Conservation (phyloP, 1,140 invertebrate species). For the Holcopasites calliopsidis region DNA sequence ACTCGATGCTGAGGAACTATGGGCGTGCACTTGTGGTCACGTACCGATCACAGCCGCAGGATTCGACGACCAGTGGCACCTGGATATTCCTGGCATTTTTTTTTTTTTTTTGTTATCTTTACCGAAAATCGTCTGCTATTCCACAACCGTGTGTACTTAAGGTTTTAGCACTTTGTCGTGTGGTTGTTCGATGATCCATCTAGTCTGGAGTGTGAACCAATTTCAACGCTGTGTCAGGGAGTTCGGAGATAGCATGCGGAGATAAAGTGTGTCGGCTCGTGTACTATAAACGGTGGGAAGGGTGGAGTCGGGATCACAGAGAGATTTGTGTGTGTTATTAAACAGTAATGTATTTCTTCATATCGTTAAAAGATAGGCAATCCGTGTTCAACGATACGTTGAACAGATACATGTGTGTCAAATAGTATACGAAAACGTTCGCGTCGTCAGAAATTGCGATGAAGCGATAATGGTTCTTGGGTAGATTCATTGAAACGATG, state of each 20-base stretch:
- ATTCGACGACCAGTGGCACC: slow-evolving; percentile 54
- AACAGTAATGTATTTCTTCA: slow-evolving; percentile 59
- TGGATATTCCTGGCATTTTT: slow-evolving; percentile 24
- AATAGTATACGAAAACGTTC: slow-evolving; percentile 20
- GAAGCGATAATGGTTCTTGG: background rate
- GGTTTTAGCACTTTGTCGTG: no score
- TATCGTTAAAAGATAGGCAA: slow-evolving; percentile 44
- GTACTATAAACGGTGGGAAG: slow-evolving; percentile 1
- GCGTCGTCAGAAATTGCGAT: slow-evolving; percentile 8
- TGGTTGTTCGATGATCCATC: background rate
- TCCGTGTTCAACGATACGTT: slow-evolving; percentile 41
- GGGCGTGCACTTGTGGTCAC: slow-evolving; percentile 65
- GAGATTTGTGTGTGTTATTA: slow-evolving; percentile 57
- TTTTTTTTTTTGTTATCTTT: background rate
- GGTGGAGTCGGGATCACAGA: slow-evolving; percentile 52
- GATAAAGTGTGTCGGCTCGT: background rate
- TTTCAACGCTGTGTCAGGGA: background rate
- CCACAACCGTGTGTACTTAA: no score
- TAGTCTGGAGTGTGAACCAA: background rate
- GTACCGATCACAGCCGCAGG: slow-evolving; percentile 65
- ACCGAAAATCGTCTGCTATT: background rate
- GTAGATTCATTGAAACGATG: background rate
- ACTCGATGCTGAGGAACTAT: slow-evolving; percentile 45
- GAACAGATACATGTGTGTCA: slow-evolving; percentile 46
- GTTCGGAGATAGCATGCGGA: background rate